Conservation (phyloP, 2,888 invertebrate genomes). For the Steinernema carpocapsae region DNA sequence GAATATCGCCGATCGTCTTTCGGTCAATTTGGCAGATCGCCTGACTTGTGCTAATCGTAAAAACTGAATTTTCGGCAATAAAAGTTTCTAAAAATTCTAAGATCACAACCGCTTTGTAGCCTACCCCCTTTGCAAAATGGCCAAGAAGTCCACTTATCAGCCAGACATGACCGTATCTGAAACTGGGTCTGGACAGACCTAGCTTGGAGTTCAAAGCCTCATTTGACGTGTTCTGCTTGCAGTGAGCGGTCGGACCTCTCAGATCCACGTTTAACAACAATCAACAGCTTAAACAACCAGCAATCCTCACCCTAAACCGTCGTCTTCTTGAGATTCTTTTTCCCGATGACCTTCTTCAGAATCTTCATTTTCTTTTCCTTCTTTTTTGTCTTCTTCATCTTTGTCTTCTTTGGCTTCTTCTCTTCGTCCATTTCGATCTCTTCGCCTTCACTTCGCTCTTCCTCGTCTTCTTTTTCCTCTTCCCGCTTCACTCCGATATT, state of each 20-base stretch:
- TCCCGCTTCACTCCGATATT: background rate
- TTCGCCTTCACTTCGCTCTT: background rate
- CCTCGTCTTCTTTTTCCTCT: background rate
- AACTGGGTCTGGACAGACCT: no score
- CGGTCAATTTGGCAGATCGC: no score
- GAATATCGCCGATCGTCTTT: no score
- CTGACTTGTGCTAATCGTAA: no score
- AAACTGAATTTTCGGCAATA: no score
- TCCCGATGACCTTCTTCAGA: constrained; percentile 15
- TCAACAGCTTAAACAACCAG: background rate
- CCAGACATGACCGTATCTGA: no score
- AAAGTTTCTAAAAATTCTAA: background rate
- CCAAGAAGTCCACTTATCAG: no score
- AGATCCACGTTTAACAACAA: no score
- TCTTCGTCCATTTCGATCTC: background rate
- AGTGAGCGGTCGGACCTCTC: no score
- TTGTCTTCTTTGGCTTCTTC: background rate
- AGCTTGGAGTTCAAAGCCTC: no score
- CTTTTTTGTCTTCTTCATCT: background rate
- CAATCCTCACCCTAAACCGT: background rate
- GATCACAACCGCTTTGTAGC: no score
- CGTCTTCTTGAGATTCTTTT: constrained; percentile 17
- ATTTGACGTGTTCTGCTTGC: no score
- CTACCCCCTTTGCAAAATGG: background rate
- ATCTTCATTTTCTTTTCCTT: background rate